Evolutionary conservation across 2,113 vertebrate species (phyloP).

Genomic region (Eupsittula cactorum): DNA sequence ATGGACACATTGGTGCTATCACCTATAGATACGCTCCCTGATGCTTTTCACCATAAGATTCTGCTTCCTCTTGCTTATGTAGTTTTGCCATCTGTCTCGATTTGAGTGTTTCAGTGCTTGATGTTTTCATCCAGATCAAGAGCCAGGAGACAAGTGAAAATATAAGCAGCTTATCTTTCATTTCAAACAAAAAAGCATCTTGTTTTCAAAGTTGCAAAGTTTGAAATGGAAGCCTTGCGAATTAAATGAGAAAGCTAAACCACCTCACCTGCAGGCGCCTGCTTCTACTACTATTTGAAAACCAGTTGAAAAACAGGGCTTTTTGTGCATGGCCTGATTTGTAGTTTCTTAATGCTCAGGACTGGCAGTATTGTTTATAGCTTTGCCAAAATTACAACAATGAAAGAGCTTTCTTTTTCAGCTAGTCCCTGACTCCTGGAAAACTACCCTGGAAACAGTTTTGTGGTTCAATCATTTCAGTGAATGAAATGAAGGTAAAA

Average conservation of each 20-base stretch:
- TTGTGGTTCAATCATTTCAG: neutral
- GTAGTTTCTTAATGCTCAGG: neutral
- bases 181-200: neutral
- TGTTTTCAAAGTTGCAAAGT: neutral
- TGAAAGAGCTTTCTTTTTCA: neutral
- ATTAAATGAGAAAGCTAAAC: neutral
- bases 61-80: conserved; percentile 14
- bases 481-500: neutral
- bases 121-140: conserved; percentile 46
- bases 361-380: conserved; percentile 9
- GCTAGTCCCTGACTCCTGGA: neutral
- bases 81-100: conserved; percentile 34
- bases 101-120: conserved; percentile 3
- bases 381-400: conserved; percentile 13
- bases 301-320: neutral
- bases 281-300: neutral
- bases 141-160: conserved; percentile 35
- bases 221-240: neutral
- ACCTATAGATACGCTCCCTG: conserved; percentile 2
- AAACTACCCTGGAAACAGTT: neutral
- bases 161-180: conserved; percentile 22
- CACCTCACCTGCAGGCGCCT: neutral
- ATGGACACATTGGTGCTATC: conserved; percentile 3
- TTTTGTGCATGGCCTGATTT: conserved; percentile 18
- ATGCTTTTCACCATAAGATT: conserved; percentile 27